Conservation (phyloP, 2,888 invertebrate species). For the Nemapogon koenigi region DNA sequence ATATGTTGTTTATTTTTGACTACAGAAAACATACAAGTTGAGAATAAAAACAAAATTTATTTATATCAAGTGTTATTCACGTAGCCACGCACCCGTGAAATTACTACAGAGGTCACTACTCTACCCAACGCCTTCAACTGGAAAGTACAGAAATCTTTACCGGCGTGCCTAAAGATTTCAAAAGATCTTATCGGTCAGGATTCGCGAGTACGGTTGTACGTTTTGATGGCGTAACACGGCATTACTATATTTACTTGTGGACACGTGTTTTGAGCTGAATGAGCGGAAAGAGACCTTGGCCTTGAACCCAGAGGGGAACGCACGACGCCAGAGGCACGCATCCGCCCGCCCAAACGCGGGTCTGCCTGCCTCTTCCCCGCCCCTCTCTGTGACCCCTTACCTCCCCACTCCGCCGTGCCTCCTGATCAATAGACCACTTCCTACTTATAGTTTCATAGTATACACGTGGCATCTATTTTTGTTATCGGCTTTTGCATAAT, state of each 20-base stretch:
- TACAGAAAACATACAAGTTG: too few relatives aligned
- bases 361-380: constrained; percentile 15
- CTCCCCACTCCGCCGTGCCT: constrained; percentile 2
- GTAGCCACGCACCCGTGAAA: too few relatives aligned
- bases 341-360: constrained; percentile 36
- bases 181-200: too few relatives aligned
- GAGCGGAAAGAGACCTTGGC: constrained; percentile 45
- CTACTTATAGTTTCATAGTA: constrained; percentile 34
- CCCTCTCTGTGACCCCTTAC: constrained; percentile 18
- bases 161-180: too few relatives aligned
- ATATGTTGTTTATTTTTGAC: too few relatives aligned
- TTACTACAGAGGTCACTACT: too few relatives aligned
- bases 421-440: constrained; percentile 44
- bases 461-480: constrained; percentile 22
- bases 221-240: constrained; percentile 37
- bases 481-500: too few relatives aligned
- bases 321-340: constrained; percentile 41
- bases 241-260: constrained; percentile 59
- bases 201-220: constrained; percentile 28
- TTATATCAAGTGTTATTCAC: too few relatives aligned
- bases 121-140: too few relatives aligned
- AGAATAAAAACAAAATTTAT: too few relatives aligned
- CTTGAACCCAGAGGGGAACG: constrained; percentile 56
- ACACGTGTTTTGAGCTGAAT: constrained; percentile 59
- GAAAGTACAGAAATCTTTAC: too few relatives aligned